Base-by-base conservation (phyloP, 2,888 invertebrate genomes). In the Scaptomyza flava region DNA sequence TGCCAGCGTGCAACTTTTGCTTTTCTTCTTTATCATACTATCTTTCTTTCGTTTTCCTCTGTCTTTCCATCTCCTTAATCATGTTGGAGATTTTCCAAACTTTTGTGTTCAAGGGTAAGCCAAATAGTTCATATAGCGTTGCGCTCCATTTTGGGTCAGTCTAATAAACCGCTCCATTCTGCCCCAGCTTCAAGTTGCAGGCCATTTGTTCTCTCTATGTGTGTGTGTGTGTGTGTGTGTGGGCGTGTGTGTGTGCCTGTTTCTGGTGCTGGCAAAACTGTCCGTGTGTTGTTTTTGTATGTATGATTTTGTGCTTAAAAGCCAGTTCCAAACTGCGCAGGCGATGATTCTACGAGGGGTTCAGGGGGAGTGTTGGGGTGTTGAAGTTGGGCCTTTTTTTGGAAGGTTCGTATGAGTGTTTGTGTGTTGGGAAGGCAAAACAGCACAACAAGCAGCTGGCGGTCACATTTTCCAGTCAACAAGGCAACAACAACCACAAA, bases 131-230 rank as follows among this genome's bases (percentile, higher is more conserved):
- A 78, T 65, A 59, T 74, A 51, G 69, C 69, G 51, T 52, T 47
- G 54, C 51, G 68, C 89, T 81, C 80, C 80, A 89, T 89, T 87
- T 89, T 75, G 89, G 90, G 89, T 89, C 90, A 87, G 85, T 81
- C 81, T 82, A 89, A 82, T 82, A 89, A 82, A 89, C 89, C 79
- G 85, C 50, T 50, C 63, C 64, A 53, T 60, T 43, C 56, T 47
- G 48, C 59, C 60, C 64, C 38, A 62, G 54, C 52, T 43, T 43
- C 47, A 51, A 52, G 58, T 38, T 31, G 11, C 30, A 43, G 45
- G n/a, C 30, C 17, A 17, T 14, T 48, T 48, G 62, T 42, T 0
- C 23, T 23, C 23, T 23, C 43, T 59, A 34, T 48, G 20, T 23
- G 23, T 23, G 17, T 58, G 31, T 45, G 62, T 51, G 50, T 23